Evolutionary conservation across 2,113 vertebrate species (phyloP).

Genomic region (Anseranas semipalmata): DNA sequence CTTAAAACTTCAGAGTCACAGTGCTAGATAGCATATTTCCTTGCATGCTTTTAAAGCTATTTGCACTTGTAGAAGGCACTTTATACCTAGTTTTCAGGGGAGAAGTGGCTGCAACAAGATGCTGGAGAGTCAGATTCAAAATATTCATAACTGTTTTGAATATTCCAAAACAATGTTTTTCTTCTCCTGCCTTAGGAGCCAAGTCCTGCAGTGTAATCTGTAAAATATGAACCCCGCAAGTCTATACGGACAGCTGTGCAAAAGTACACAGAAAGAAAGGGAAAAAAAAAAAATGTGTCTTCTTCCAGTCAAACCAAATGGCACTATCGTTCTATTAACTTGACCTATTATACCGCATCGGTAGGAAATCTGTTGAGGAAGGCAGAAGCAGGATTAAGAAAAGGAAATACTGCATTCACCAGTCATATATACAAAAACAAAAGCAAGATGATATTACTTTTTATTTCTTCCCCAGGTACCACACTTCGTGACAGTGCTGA

Average conservation of each 20-base stretch:
- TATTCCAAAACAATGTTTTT: neutral
- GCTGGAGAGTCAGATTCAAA: neutral
- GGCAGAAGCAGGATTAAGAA: neutral
- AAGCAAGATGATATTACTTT: neutral
- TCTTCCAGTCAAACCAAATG: neutral
- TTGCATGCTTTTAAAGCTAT: neutral
- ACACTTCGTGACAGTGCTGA: neutral
- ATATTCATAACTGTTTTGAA: neutral
- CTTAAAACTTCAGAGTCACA: neutral
- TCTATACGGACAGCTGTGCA: fast-evolving
- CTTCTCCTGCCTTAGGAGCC: neutral
- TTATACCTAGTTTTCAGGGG: neutral
- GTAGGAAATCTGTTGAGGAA: neutral
- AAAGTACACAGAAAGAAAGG: neutral
- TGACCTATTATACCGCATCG: neutral
- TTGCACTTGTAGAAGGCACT: neutral
- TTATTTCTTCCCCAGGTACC: neutral
- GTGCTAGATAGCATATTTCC: neutral
- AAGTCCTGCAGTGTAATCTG: neutral
- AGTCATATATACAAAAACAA: neutral
- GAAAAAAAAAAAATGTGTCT: fast-evolving
- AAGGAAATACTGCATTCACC: neutral
- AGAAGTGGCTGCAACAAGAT: neutral
- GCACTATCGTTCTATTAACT: neutral
- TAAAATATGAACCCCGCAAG: neutral